Conservation (phyloP, 2,888 invertebrate species). For the Scaptomyza polygonia region DNA sequence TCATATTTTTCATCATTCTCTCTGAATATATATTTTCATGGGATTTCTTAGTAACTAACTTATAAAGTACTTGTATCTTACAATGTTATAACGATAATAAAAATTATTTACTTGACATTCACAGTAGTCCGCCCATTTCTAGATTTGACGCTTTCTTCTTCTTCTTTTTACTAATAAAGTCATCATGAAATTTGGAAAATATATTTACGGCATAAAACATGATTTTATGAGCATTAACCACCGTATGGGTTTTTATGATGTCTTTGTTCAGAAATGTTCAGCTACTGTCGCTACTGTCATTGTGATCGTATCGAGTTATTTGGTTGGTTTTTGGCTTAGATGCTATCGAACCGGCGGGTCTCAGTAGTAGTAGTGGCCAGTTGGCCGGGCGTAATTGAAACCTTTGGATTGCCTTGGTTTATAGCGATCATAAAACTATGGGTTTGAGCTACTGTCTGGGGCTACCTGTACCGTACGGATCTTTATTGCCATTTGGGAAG, state of each 20-base stretch:
- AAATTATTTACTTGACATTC: neutral
- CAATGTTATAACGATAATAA: neutral
- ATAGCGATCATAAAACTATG: slow-evolving; percentile 64
- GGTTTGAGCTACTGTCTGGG: slow-evolving; percentile 38
- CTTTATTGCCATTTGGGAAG: slow-evolving; percentile 47
- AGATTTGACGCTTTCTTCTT: slow-evolving; percentile 14
- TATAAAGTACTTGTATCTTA: neutral
- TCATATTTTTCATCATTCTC: no score
- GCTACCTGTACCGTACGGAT: slow-evolving; percentile 32
- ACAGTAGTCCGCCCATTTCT: neutral
- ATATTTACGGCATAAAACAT: slow-evolving; percentile 44
- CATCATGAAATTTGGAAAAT: slow-evolving; percentile 46
- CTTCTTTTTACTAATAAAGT: slow-evolving; percentile 60
- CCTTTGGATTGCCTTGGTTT: slow-evolving; percentile 49
- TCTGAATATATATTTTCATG: no score
- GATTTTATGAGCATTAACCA: slow-evolving; percentile 48
- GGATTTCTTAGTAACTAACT: no score
- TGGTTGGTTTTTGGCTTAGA: slow-evolving; percentile 22
- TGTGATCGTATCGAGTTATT: slow-evolving; percentile 7
- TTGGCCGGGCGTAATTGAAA: slow-evolving; percentile 61
- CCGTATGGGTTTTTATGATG: slow-evolving; percentile 47
- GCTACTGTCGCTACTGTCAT: slow-evolving; percentile 54
- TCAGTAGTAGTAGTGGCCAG: neutral
- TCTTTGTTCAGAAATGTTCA: slow-evolving; percentile 4
- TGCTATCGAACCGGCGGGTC: slow-evolving; percentile 41